Percentiles rank a stretch among this genome's conserved stretches.
Evolutionary conservation across 1,140 invertebrate genomes (phyloP).

Genomic region (Papilio xuthus): DNA sequence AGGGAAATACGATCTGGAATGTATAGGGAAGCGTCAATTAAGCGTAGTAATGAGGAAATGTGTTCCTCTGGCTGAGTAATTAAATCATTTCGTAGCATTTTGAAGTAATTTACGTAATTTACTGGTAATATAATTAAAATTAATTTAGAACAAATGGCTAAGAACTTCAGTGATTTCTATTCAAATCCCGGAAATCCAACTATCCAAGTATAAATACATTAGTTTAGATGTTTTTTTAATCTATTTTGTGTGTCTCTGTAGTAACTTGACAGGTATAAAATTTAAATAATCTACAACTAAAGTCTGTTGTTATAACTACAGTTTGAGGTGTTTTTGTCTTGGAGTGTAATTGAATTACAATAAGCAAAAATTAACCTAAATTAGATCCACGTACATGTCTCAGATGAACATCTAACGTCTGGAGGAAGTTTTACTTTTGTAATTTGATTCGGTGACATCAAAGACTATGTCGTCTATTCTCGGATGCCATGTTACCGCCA

Average conservation of each 20-base stretch:
- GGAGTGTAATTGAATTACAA: slow-evolving; percentile 2
- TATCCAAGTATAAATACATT: too few species aligned
- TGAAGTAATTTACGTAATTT: slow-evolving; percentile 29
- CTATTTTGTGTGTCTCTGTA: too few species aligned
- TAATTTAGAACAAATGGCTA: neutral
- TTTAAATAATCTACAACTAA: neutral
- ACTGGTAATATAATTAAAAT: slow-evolving; percentile 26
- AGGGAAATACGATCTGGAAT: slow-evolving; percentile 53
- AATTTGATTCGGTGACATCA: slow-evolving; percentile 68
- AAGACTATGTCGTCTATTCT: slow-evolving; percentile 56
- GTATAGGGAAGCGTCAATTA: slow-evolving; percentile 49
- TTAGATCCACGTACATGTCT: slow-evolving; percentile 40
- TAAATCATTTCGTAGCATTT: slow-evolving; percentile 28
- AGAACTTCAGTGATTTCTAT: neutral
- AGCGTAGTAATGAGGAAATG: slow-evolving; percentile 47
- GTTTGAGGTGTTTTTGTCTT: neutral
- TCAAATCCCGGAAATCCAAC: neutral
- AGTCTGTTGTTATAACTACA: neutral
- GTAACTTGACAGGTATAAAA: neutral
- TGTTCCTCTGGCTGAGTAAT: slow-evolving; percentile 37
- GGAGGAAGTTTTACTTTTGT: slow-evolving; percentile 55
- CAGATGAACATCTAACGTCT: slow-evolving; percentile 44
- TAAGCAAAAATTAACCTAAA: slow-evolving; percentile 40
- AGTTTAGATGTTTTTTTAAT: too few species aligned
- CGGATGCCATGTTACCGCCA: slow-evolving; percentile 48